These are phyloP conservation scores for Dromas ardeola DNA, from an alignment of 2,113 vertebrate species.

Conservation along the genomic window DNA sequence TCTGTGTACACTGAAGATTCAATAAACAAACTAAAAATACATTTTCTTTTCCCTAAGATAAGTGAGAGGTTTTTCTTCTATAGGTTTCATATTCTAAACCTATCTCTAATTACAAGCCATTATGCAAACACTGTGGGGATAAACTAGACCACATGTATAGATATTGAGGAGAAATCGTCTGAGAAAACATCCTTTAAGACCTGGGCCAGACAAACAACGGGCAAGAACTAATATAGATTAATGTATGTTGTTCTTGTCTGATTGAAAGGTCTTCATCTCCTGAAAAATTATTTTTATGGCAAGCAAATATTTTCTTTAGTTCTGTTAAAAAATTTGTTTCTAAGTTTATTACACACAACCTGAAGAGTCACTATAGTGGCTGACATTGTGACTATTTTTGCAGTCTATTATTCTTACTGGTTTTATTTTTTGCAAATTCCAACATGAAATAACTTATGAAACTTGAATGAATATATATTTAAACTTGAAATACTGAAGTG, in stretches of 20 bases:
- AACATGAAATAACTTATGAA: not conserved
- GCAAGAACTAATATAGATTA: not conserved
- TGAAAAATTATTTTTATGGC: not conserved
- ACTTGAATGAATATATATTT: not conserved
- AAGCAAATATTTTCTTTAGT: not conserved
- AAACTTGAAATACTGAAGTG: not conserved
- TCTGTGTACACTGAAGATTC: not conserved
- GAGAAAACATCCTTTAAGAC: not conserved
- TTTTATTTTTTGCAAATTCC: not conserved
- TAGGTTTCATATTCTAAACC: not conserved
- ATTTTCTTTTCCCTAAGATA: not conserved
- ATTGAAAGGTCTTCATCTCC: not conserved
- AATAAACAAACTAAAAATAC: not conserved
- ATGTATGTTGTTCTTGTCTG: rapidly evolving
- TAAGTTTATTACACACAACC: not conserved
- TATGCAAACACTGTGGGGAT: not conserved
- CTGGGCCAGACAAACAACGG: not conserved
- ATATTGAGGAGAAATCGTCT: not conserved
- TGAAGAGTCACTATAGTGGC: not conserved
- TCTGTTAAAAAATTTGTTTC: not conserved
- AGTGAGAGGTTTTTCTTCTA: not conserved
- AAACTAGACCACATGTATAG: not conserved
- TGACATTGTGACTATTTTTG: not conserved
- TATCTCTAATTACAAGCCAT: not conserved
- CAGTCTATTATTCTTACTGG: not conserved